These are phyloP conservation scores for Xenentodon cancila DNA, from an alignment of 2,797 vertebrate species.

Conservation along the genomic window DNA sequence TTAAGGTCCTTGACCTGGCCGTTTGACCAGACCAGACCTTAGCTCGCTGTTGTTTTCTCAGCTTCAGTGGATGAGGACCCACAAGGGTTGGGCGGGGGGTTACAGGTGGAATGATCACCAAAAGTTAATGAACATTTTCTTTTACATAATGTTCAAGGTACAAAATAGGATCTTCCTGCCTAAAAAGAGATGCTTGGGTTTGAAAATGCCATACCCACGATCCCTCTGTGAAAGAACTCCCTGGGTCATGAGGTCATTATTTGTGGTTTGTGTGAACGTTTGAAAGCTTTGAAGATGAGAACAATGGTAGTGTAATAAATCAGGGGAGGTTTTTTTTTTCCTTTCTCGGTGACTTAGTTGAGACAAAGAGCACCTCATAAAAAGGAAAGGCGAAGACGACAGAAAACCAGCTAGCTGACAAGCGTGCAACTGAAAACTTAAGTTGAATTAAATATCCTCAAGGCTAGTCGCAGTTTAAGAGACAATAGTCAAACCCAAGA, in stretches of 20 bases:
- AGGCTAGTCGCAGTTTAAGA: slow-evolving; percentile 25
- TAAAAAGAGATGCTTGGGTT: slow-evolving; percentile 10
- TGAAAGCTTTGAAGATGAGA: slow-evolving; percentile 68
- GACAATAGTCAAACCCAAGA: slow-evolving; percentile 13
- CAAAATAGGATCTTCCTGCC: background rate
- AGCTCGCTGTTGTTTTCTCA: slow-evolving; percentile 69
- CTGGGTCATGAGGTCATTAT: slow-evolving; percentile 23
- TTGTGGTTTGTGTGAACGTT: slow-evolving; percentile 41
- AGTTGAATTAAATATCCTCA: slow-evolving; percentile 35
- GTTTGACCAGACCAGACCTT: slow-evolving; percentile 63
- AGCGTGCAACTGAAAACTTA: slow-evolving; percentile 19
- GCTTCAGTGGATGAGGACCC: slow-evolving; percentile 60
- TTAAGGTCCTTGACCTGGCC: slow-evolving; percentile 72
- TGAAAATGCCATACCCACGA: background rate
- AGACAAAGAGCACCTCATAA: slow-evolving; percentile 20
- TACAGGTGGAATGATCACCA: slow-evolving; percentile 23
- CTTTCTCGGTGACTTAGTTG: slow-evolving; percentile 25
- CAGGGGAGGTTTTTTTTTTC: slow-evolving; percentile 30
- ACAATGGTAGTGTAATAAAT: slow-evolving; percentile 68
- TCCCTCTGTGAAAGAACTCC: background rate
- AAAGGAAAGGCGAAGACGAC: slow-evolving; percentile 16
- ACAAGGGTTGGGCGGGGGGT: too few species aligned
- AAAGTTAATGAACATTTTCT: background rate
- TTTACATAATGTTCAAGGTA: background rate
- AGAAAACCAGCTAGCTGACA: slow-evolving; percentile 34